Conservation (phyloP, 2,888 invertebrate genomes). For the Leucophenga montana region DNA sequence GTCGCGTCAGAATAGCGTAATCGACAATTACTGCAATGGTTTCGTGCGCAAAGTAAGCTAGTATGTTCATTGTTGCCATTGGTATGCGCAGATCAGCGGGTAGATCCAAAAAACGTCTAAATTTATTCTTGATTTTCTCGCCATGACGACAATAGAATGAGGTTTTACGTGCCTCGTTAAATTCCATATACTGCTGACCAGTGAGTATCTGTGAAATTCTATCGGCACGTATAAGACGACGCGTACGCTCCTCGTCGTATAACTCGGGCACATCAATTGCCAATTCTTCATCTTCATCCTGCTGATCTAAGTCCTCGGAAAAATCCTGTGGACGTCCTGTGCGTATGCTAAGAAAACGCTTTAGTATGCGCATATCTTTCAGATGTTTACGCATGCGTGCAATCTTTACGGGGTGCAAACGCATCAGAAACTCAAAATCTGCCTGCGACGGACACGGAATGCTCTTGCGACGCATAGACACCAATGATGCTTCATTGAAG, state of each 20-base stretch:
- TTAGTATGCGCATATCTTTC: constrained; percentile 75
- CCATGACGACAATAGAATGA: constrained; percentile 79
- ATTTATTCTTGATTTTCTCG: constrained; percentile 75
- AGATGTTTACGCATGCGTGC: constrained; percentile 85
- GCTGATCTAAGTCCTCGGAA: constrained; percentile 71
- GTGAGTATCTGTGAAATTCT: constrained; percentile 76
- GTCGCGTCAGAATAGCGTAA: constrained; percentile 84
- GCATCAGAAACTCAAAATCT: constrained; percentile 88
- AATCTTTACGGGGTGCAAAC: constrained; percentile 85
- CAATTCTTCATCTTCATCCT: constrained; percentile 75
- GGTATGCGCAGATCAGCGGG: constrained; percentile 78
- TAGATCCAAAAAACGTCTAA: constrained; percentile 79
- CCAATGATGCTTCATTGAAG: constrained; percentile 82
- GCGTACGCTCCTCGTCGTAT: constrained; percentile 71
- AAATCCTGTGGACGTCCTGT: constrained; percentile 69
- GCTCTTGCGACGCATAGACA: constrained; percentile 78
- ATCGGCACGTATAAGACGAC: constrained; percentile 76
- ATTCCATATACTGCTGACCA: constrained; percentile 82
- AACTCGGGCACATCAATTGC: constrained; percentile 75
- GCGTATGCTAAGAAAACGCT: constrained; percentile 67
- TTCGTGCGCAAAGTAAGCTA: constrained; percentile 91
- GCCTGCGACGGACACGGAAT: constrained; percentile 75
- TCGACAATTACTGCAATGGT: constrained; percentile 92
- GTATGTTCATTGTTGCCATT: constrained; percentile 81
- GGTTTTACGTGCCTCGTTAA: constrained; percentile 83